These are phyloP conservation scores for Andrena minutula DNA, from an alignment of 2,888 invertebrate genomes.

Conservation along the genomic window DNA sequence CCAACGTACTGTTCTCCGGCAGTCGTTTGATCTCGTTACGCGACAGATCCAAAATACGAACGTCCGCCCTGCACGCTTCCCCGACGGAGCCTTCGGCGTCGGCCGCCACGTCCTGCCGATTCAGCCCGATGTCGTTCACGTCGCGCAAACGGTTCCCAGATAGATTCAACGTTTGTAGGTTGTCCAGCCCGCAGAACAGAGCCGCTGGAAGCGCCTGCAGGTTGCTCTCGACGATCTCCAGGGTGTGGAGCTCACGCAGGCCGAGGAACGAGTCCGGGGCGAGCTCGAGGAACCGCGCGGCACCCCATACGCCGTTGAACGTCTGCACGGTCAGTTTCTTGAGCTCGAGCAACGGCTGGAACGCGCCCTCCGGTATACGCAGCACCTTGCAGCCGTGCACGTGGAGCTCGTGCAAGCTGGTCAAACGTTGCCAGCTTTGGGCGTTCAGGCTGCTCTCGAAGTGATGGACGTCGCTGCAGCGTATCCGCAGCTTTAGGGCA, in stretches of 20 bases:
- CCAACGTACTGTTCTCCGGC: constrained; percentile 91
- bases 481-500: constrained; percentile 90
- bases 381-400: constrained; percentile 93
- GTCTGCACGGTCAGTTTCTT: constrained; percentile 92
- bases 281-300: constrained; percentile 91
- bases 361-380: constrained; percentile 91
- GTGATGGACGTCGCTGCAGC: constrained; percentile 91
- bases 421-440: constrained; percentile 90
- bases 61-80: constrained; percentile 86
- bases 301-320: constrained; percentile 92
- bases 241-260: constrained; percentile 91
- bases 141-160: constrained; percentile 93
- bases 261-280: constrained; percentile 90
- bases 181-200: constrained; percentile 92
- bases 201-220: constrained; percentile 92
- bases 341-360: constrained; percentile 92
- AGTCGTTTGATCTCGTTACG: constrained; percentile 91
- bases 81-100: neutral
- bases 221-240: constrained; percentile 94
- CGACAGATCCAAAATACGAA: constrained; percentile 92
- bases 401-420: constrained; percentile 90
- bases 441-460: constrained; percentile 92
- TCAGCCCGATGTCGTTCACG: constrained; percentile 91
- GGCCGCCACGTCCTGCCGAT: constrained; percentile 7
- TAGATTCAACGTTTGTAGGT: constrained; percentile 93